Percentiles rank a stretch among this genome's conserved stretches.
Conservation (phyloP, 2,113 vertebrate species). For the Setophaga coronata region DNA sequence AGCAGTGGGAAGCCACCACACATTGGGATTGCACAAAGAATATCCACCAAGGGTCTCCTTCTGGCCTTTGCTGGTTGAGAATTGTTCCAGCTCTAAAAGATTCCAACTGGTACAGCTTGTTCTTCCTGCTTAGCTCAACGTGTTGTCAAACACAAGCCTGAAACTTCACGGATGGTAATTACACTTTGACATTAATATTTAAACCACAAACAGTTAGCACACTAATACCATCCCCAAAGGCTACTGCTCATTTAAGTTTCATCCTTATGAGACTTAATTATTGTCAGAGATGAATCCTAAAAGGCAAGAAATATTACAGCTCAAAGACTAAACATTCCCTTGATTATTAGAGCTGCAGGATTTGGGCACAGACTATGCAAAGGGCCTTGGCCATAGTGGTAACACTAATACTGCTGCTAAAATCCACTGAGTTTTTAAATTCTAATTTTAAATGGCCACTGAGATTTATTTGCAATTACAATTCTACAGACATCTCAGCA, state of each 20-base stretch:
- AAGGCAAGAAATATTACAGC: constrained; percentile 42
- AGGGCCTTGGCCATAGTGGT: neutral
- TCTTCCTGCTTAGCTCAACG: constrained; percentile 25
- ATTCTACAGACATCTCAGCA: neutral
- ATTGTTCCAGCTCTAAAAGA: neutral
- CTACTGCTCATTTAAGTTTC: constrained; percentile 67
- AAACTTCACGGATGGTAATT: constrained; percentile 64
- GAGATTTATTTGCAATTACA: neutral
- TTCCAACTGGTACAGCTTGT: constrained; percentile 7
- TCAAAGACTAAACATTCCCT: constrained; percentile 16
- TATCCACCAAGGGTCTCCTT: neutral
- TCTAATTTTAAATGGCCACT: neutral
- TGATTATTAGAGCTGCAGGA: neutral
- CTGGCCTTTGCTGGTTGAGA: neutral
- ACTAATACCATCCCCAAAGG: constrained; percentile 72
- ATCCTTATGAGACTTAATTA: constrained; percentile 76
- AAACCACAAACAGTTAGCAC: constrained; percentile 75
- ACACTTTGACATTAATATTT: constrained; percentile 78
- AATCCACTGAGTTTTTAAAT: neutral
- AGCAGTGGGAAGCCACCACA: neutral
- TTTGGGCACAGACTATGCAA: neutral
- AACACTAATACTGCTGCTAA: neutral
- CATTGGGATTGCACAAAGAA: neutral
- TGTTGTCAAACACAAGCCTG: constrained; percentile 58
- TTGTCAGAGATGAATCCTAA: constrained; percentile 72